phyloP scores from a whole-genome alignment of 2,888 invertebrate species.

The Aplocera efformata region DNA sequence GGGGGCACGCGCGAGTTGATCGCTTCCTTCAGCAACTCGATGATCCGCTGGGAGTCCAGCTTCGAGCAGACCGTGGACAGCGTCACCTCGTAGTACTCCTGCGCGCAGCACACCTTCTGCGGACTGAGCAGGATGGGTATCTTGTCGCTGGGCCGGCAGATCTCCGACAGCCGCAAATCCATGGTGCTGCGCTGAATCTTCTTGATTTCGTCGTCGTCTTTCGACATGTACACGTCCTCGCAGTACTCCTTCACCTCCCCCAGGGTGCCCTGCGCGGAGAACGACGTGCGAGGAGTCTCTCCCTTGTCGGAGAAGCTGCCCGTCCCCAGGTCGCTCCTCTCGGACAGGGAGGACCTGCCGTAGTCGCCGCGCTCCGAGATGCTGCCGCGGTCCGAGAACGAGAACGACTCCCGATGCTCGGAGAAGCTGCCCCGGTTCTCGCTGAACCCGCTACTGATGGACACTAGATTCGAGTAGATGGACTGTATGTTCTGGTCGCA shows the following conservation, averaged over 20 bases:
- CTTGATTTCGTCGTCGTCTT: conserved; percentile 65
- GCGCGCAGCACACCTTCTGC: conserved; percentile 61
- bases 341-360: conserved; percentile 72
- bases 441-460: conserved; percentile 82
- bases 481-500: conserved; percentile 74
- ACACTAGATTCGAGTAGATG: conserved; percentile 75
- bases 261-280: conserved; percentile 67
- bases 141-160: conserved; percentile 57
- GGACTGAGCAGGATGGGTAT: conserved; percentile 67
- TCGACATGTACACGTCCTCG: conserved; percentile 65
- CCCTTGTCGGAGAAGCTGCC: conserved; percentile 70
- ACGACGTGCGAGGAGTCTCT: conserved; percentile 69
- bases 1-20: conserved; percentile 90
- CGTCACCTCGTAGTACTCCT: conserved; percentile 85
- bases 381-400: conserved; percentile 71
- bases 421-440: conserved; percentile 77
- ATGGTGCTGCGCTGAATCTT: conserved; percentile 66
- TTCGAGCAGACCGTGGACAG: conserved; percentile 90
- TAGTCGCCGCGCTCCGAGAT: conserved; percentile 72
- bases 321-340: conserved; percentile 76
- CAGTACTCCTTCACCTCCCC: conserved; percentile 69
- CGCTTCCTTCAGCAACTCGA: conserved; percentile 88
- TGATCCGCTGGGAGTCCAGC: conserved; percentile 88
- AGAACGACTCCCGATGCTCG: conserved; percentile 70
- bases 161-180: conserved; percentile 64